Base-by-base conservation (phyloP, 92 coral and sea anemone species). In the Palythoa grandiflora region DNA sequence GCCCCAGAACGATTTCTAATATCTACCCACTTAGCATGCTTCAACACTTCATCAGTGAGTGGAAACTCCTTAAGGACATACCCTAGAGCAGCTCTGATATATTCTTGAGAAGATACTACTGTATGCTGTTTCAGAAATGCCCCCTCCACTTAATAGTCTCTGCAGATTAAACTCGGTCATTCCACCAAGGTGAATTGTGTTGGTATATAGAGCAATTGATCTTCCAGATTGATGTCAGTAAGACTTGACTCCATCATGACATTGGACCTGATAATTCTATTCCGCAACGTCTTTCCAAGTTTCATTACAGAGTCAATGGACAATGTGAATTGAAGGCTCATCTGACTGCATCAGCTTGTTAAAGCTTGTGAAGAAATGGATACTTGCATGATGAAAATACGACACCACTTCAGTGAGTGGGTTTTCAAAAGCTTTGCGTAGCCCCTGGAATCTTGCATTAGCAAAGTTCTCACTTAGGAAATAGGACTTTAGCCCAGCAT, bases 1-100 rank as follows among this genome's bases (percentile, higher is more conserved):
- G 91, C 73, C 40, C 88, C 83, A n/a, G 66, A 54, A 12, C 89
- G 17, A 21, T 78, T 87, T 52, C 28, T 35, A 6, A 88, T 91
- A 71, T 88, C 55, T 16, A 88, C 54, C 94, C 91, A 91, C 72
- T 75, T 74, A 54, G 91, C 87, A 71, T 88, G 77, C 28, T 66
- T 51, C 50, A 91, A 51, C 12, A 84, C 38, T 73, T 88, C 84
- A 71, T 91, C 81, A 2, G 35, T 74, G 21, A 91, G n/a, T 21
- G 89, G 94, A 84, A 91, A 77, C 84, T 84, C 84, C 52, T 51
- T 84, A 9, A 91, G 90, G 65, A 78, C 83, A 77, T 88, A 88
- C 44, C 73, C 21, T 9, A 88, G 36, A 19, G 89, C 73, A 63
- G 76, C 87, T 71, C 50, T 84, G 90, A 91, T 88, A 71, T 91